Conservation (phyloP, 1,140 invertebrate species). For the Helicoverpa zea region DNA sequence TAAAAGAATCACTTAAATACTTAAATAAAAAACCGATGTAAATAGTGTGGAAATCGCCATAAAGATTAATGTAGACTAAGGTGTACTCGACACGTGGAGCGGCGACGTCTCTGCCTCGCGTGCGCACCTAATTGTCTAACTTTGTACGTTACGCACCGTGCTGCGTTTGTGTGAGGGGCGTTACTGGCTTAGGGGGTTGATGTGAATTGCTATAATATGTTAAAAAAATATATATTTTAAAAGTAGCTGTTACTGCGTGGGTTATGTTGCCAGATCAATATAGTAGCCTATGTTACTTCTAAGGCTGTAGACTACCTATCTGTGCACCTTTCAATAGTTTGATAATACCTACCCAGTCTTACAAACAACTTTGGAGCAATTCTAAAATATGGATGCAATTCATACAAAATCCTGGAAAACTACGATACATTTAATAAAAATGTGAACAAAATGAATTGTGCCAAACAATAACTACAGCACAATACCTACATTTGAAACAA, state of each 20-base stretch:
- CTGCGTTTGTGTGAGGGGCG: constrained; percentile 39
- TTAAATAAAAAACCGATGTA: background rate
- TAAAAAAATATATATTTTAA: too few relatives aligned
- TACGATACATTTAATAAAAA: too few relatives aligned
- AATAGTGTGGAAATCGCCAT: constrained; percentile 40
- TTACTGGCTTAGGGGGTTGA: background rate
- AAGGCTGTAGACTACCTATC: too few relatives aligned
- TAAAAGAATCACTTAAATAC: constrained; percentile 20
- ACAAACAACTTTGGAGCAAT: too few relatives aligned
- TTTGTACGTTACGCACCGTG: constrained; percentile 58
- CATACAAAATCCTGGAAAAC: too few relatives aligned
- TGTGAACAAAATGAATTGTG: background rate
- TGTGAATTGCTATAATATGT: background rate
- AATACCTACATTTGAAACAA: background rate
- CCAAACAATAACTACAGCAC: background rate
- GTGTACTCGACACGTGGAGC: constrained; percentile 51
- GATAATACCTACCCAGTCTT: too few relatives aligned
- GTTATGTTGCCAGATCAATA: too few relatives aligned
- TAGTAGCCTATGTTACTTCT: too few relatives aligned
- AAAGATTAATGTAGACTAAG: constrained; percentile 55
- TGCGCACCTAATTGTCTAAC: constrained; percentile 74
- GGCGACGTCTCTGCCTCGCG: constrained; percentile 77
- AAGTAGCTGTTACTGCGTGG: too few relatives aligned
- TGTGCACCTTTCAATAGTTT: too few relatives aligned
- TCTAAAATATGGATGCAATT: too few relatives aligned